A percentile compares a stretch with the other conserved stretches of the same genome.
Conservation (phyloP, 2,797 vertebrate species). For the Arrhamphus sclerolepis region DNA sequence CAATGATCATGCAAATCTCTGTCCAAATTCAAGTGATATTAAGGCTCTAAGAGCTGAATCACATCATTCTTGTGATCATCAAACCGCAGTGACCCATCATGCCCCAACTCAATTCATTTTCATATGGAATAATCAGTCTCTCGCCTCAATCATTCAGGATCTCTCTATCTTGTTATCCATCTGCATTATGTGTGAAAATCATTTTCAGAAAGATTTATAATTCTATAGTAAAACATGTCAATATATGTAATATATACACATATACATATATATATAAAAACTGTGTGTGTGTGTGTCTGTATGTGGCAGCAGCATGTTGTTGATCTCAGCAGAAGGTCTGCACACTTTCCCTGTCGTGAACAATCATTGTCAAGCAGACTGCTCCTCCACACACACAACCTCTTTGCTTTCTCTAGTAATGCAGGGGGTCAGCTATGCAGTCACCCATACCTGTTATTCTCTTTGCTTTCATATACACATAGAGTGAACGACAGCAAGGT, state of each 20-base stretch:
- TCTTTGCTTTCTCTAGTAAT: constrained; percentile 48
- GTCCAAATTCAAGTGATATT: neutral
- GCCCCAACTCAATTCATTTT: neutral
- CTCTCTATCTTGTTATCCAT: too few species aligned
- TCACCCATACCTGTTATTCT: constrained; percentile 55
- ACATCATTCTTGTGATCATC: neutral
- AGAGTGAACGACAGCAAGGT: constrained; percentile 33
- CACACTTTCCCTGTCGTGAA: constrained; percentile 64
- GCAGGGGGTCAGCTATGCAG: constrained; percentile 53
- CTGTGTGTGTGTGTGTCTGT: constrained; percentile 22
- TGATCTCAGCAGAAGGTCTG: constrained; percentile 55
- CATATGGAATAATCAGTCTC: neutral
- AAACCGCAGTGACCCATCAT: neutral
- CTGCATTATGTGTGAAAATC: too few species aligned
- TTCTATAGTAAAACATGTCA: too few species aligned
- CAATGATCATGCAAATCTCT: neutral
- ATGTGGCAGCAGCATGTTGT: constrained; percentile 25
- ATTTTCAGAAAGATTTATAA: too few species aligned
- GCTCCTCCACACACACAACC: constrained; percentile 11
- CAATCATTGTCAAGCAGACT: constrained; percentile 65
- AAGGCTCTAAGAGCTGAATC: neutral
- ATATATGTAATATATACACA: neutral
- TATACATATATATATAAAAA: too few species aligned
- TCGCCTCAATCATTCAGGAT: too few species aligned
- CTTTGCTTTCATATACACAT: constrained; percentile 49